Conservation (phyloP, 2,113 vertebrate species). For the Paramisgurnus dabryanus region DNA sequence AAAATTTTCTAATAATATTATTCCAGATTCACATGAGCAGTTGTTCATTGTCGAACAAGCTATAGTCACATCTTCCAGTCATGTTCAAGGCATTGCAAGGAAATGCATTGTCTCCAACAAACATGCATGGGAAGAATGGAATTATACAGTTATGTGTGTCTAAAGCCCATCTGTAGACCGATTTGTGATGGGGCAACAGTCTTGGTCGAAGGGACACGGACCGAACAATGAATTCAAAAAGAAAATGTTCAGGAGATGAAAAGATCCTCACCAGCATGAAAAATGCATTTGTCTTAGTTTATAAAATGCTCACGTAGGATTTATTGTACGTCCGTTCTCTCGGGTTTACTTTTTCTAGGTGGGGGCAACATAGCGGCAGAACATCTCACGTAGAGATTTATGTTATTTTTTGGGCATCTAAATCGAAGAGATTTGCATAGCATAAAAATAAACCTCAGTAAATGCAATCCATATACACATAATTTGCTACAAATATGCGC, state of each 20-base stretch:
- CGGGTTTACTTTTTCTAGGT: conserved; percentile 26
- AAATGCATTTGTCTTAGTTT: conserved; percentile 37
- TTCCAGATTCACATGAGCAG: not conserved
- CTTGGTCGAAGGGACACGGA: conserved; percentile 26
- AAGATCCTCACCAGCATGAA: conserved; percentile 40
- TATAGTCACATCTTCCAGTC: not conserved
- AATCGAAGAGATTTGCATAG: not conserved
- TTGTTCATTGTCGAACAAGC: not conserved
- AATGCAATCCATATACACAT: not conserved
- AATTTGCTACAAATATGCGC: not conserved
- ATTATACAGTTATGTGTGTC: conserved; percentile 43
- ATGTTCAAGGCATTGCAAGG: not conserved
- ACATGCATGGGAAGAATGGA: conserved; percentile 40
- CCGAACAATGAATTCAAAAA: conserved; percentile 47
- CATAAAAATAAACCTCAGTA: not conserved
- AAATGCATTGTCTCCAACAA: conserved; percentile 41
- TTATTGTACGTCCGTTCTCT: conserved; percentile 36
- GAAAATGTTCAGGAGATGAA: conserved; percentile 51
- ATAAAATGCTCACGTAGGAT: conserved; percentile 39
- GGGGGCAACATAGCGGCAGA: not conserved
- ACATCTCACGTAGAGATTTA: not conserved
- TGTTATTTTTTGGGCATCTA: conserved; percentile 8
- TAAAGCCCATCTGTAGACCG: conserved; percentile 48
- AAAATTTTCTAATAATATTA: not conserved
- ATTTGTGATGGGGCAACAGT: conserved; percentile 19